Conservation (phyloP, 23 tunicate species). For the Ascidia mentula region DNA sequence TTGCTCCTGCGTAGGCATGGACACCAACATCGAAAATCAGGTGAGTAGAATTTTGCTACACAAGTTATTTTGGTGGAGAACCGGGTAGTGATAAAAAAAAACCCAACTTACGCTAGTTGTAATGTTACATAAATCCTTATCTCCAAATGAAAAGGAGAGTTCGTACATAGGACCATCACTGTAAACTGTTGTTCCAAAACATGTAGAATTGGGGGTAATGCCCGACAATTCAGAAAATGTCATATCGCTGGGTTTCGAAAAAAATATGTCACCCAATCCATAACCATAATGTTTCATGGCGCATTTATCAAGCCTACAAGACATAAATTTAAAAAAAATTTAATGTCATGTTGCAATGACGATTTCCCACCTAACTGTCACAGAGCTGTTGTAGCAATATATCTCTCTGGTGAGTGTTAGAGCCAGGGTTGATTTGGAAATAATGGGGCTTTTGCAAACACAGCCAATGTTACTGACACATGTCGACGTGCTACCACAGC, state of each 20-base stretch:
- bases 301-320: conserved; percentile 17
- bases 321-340: neutral
- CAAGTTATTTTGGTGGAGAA: no score
- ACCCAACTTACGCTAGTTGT: neutral
- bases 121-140: neutral
- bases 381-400: neutral
- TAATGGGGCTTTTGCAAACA: neutral
- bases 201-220: neutral
- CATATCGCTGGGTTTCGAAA: conserved; percentile 9
- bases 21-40: conserved; percentile 3
- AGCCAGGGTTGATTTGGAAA: neutral
- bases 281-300: conserved; percentile 10
- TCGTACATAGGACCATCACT: conserved; percentile 2
- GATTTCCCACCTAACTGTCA: neutral
- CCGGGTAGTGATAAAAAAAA: no score
- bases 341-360: no score
- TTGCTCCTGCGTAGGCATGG: conserved; percentile 7
- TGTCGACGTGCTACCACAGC: neutral
- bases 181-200: neutral
- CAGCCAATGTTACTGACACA: neutral
- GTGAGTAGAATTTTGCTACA: conserved; percentile 10
- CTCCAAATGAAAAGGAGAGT: neutral
- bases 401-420: neutral
- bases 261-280: conserved; percentile 7
- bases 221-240: neutral